Evolutionary conservation across 2,888 invertebrate genomes (phyloP).

Genomic region (Limnephilus marmoratus): DNA sequence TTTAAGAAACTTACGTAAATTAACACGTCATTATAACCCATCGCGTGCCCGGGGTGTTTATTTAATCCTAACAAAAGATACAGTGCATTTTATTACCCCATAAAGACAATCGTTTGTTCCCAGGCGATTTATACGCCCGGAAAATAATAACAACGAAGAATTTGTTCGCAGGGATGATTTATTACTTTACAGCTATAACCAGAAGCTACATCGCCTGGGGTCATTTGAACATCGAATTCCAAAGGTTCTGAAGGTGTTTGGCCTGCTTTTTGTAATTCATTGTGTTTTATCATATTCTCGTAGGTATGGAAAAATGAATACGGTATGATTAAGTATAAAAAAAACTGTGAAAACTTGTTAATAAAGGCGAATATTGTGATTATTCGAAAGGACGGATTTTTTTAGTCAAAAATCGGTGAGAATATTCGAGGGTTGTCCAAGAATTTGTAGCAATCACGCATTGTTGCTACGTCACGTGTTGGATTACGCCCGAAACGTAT

Average conservation of each 20-base stretch:
- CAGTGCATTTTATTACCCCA: slow-evolving; percentile 9
- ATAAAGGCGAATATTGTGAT: too few species aligned
- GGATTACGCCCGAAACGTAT: too few species aligned
- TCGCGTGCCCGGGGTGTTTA: background rate
- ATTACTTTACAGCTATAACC: background rate
- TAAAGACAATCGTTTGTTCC: slow-evolving; percentile 12
- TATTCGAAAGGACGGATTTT: too few species aligned
- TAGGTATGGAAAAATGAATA: too few species aligned
- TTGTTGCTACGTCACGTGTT: too few species aligned
- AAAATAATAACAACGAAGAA: background rate
- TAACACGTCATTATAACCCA: background rate
- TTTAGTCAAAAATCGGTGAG: too few species aligned
- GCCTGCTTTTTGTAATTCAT: too few species aligned
- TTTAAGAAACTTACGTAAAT: background rate
- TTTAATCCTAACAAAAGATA: background rate
- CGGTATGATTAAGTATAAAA: too few species aligned
- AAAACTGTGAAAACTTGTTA: too few species aligned
- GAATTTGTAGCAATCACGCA: too few species aligned
- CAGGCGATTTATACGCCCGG: background rate
- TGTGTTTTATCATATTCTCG: too few species aligned
- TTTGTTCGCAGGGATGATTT: background rate
- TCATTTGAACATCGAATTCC: slow-evolving; percentile 4
- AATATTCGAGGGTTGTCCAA: too few species aligned
- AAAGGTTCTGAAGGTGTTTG: background rate
- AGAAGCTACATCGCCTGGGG: background rate